Evolutionary conservation across 2,797 vertebrate species (phyloP).

Genomic region (Sebastes nivosus): DNA sequence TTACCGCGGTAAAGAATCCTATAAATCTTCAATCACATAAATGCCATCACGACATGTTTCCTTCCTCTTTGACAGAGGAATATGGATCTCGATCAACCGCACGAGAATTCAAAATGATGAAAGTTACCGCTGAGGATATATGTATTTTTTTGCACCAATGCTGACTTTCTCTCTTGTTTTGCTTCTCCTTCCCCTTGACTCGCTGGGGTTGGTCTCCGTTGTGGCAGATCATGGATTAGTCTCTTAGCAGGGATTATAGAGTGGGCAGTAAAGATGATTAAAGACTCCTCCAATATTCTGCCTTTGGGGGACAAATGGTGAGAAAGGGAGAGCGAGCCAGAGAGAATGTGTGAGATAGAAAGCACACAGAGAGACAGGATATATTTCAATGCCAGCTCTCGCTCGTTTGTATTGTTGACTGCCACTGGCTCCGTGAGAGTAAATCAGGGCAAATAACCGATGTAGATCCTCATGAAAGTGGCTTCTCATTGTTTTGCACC

Average conservation of each 20-base stretch:
- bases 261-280: constrained; percentile 78
- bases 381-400: constrained; percentile 39
- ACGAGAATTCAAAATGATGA: neutral
- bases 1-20: neutral
- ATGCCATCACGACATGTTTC: constrained; percentile 7
- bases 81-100: neutral
- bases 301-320: constrained; percentile 56
- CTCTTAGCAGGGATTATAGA: constrained; percentile 74
- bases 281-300: constrained; percentile 71
- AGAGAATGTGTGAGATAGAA: constrained; percentile 28
- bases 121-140: constrained; percentile 1
- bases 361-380: constrained; percentile 32
- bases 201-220: constrained; percentile 41
- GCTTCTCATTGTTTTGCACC: neutral
- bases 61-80: constrained; percentile 3
- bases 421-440: constrained; percentile 16
- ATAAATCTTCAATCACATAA: neutral
- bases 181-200: constrained; percentile 11
- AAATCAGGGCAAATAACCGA: constrained; percentile 34
- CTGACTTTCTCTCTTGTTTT: constrained; percentile 22
- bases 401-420: constrained; percentile 42
- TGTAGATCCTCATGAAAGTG: neutral
- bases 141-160: neutral
- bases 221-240: constrained; percentile 72
- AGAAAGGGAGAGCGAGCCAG: constrained; percentile 33